Evolutionary conservation across 2,888 invertebrate genomes (phyloP), one percentile per base, ranked within the genome.

Genomic region (Troides aeacus): DNA sequence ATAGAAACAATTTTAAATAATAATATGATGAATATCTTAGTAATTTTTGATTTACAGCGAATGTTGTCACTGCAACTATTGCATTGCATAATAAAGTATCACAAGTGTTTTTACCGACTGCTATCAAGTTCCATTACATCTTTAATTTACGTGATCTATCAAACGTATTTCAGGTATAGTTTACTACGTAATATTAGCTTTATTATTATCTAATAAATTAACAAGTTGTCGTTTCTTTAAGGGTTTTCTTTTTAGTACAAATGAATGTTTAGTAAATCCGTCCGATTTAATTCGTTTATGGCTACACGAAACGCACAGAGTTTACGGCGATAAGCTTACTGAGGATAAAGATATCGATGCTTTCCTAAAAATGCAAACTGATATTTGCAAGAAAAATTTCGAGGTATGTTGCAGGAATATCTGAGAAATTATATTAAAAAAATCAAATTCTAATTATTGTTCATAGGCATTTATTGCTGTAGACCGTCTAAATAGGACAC

Each of bases 91-190:
- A 96, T 79, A 97, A 97, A 89, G 95, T 96, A 3, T 94, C 96
- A 2, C 96, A 97, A 85, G 95, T 97, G 36, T 99, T 99, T 87
- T 91, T 99, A 71, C 99, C 99, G 0, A 99, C 99, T 2, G 99
- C 99, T 3, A 96, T 97, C 66, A 99, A 99, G 87, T 99, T 98
- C 80, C 99, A 99, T 87, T 99, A 99, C 81, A 96, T 99, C 78
- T 99, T 99, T 88, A 99, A 99, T 92, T 93, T 99, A 71, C 93
- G 99, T 70, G 99, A 99, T 86, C 94, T 99, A 69, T 98, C 98
- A 4, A 99, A 99, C 85, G 96, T 99, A 68, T 99, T 99, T 85
- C 97, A 98, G 95, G 97, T 96, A 92, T 78, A 24, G 17, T 18
- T 63, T 23, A 56, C 60, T 53, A 67, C 6, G 15, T 62, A 21